Conservation (phyloP, 2,888 invertebrate species). For the Pachliopta kotzebuea region DNA sequence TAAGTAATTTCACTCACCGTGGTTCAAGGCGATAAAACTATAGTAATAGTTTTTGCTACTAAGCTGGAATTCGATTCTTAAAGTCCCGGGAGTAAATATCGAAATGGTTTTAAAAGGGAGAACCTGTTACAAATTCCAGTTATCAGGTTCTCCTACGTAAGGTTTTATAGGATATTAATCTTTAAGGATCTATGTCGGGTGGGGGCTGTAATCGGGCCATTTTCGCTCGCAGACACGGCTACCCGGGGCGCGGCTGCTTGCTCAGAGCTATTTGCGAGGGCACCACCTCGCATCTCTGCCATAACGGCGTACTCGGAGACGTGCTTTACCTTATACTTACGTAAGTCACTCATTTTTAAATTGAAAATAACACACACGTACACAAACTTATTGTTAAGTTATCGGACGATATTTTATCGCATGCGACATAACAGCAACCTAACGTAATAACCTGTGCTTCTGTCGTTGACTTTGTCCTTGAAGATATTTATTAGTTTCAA, state of each 20-base stretch:
- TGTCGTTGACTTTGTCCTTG: no score
- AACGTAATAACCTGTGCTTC: no score
- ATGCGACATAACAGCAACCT: no score
- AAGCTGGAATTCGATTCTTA: no score
- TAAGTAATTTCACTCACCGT: no score
- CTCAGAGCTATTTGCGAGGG: constrained; percentile 85
- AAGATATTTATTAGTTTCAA: no score
- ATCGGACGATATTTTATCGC: no score
- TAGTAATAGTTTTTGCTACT: no score
- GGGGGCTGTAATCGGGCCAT: constrained; percentile 23
- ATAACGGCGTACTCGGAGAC: constrained; percentile 84
- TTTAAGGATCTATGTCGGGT: constrained; percentile 26
- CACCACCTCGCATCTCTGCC: constrained; percentile 74
- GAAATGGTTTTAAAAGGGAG: constrained; percentile 4
- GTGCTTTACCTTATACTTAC: constrained; percentile 84
- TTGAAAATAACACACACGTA: neutral
- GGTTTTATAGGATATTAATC: constrained; percentile 29
- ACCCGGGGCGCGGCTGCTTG: constrained; percentile 81
- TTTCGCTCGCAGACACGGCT: constrained; percentile 73
- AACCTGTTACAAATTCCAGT: constrained; percentile 24
- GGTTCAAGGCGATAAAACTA: no score
- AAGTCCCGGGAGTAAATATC: constrained; percentile 9
- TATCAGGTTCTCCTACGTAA: constrained; percentile 25
- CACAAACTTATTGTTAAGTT: no score
- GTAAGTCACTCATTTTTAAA: constrained; percentile 68